Base-by-base conservation (phyloP, 2,888 invertebrate species). In the Tetropium fuscum region DNA sequence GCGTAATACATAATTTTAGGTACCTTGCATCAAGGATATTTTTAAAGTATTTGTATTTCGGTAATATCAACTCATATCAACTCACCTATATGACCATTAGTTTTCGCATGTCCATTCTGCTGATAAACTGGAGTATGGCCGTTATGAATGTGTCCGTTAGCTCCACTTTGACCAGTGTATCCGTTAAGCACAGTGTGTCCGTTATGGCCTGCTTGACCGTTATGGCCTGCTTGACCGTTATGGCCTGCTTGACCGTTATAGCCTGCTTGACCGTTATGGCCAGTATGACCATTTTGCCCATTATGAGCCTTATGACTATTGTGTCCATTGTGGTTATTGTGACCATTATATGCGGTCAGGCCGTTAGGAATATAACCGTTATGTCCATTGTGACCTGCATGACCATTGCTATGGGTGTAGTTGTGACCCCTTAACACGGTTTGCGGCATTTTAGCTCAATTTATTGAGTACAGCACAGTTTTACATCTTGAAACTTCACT, bases 61-160 rank as follows among this genome's bases (percentile, higher is more conserved):
- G n/a, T n/a, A n/a, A n/a, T n/a, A n/a, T n/a, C n/a, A n/a, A n/a
- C n/a, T n/a, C n/a, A n/a, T n/a, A n/a, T n/a, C n/a, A n/a, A 75
- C 77, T 77, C 65, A 77, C 78, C 77, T 55, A 73, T 67, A 64
- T 80, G 77, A 48, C 79, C 79, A 51, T 79, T 79, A 44, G 61
- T 74, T 69, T 79, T 80, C 10, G 68, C 67, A 55, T 77, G 74
- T 43, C 73, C 71, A 59, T 74, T 74, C 56, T 71, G 72, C 11
- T 63, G 66, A 34, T 59, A 71, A 11, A 64, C 10, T 0, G 58
- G 38, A 19, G 63, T 45, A 25, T 68, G 68, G 19, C 68, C 69
- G 34, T 74, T 76, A 30, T 45, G 45, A 15, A 10, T 30, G 22
- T 69, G 70, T 58, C 62, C 68, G 11, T 11, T 25, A 27, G 66